Conservation (phyloP, 2,113 vertebrate species). For the Balaeniceps rex region DNA sequence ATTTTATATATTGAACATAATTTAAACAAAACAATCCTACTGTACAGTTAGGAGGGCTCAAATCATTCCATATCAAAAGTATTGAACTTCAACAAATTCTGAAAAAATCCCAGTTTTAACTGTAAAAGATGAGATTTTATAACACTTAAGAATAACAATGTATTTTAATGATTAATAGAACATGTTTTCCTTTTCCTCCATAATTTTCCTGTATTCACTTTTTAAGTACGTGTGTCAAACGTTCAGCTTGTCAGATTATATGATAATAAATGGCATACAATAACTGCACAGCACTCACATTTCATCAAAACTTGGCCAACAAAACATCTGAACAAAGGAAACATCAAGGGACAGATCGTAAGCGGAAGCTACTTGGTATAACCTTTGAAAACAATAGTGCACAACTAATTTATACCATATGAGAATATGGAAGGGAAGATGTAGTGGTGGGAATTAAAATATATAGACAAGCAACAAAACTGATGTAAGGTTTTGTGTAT, state of each 20-base stretch:
- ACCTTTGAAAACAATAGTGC: conserved; percentile 1
- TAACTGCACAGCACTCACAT: not conserved
- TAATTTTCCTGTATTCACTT: not conserved
- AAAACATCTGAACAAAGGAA: conserved; percentile 1
- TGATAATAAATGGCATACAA: not conserved
- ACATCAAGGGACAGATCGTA: not conserved
- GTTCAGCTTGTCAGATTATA: not conserved
- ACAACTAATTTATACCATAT: conserved; percentile 9
- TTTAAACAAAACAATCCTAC: not conserved
- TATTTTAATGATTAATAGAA: not conserved
- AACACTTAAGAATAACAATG: not conserved
- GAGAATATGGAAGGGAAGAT: not conserved
- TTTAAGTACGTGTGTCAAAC: not conserved
- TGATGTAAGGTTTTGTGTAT: not conserved
- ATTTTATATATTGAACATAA: not conserved
- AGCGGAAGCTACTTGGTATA: conserved; percentile 7
- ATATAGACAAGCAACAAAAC: not conserved
- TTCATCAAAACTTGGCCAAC: not conserved
- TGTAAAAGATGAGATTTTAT: not conserved
- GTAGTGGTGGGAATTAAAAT: conserved; percentile 8
- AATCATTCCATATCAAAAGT: not conserved
- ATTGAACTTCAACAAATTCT: not conserved
- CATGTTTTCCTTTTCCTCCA: not conserved
- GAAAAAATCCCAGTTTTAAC: not conserved
- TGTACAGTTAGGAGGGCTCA: not conserved